A percentile compares a stretch with the other conserved stretches of the same genome.
Conservation (phyloP, 2,888 invertebrate species). For the Drosophila cognata region DNA sequence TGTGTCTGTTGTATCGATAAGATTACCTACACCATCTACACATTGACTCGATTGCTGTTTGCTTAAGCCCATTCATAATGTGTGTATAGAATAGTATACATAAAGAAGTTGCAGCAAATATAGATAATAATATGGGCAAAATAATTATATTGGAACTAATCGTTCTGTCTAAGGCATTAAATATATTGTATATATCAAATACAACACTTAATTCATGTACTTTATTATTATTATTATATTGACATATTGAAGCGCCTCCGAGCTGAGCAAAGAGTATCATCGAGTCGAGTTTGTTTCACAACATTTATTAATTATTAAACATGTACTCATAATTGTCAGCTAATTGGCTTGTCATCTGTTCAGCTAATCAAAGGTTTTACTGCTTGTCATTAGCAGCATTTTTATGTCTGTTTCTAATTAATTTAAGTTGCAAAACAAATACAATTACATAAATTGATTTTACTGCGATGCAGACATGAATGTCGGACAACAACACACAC, state of each 20-base stretch:
- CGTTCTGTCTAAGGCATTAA: background rate
- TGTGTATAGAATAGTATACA: background rate
- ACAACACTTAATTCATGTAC: background rate
- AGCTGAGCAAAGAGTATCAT: background rate
- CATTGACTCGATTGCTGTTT: background rate
- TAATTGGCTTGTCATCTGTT: conserved; percentile 56
- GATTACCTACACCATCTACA: conserved; percentile 11
- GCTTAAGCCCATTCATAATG: too few relatives aligned
- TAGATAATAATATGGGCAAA: background rate
- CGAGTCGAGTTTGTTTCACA: background rate
- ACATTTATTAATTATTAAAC: conserved; percentile 54
- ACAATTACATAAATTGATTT: conserved; percentile 51
- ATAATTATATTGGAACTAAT: background rate
- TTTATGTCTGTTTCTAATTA: conserved; percentile 45
- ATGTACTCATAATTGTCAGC: conserved; percentile 52
- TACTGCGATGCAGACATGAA: conserved; percentile 11
- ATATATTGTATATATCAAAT: background rate
- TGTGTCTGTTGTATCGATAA: conserved; percentile 34
- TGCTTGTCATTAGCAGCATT: conserved; percentile 29
- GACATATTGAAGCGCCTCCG: background rate
- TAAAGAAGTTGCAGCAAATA: background rate
- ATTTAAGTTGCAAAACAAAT: conserved; percentile 47
- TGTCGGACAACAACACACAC: background rate
- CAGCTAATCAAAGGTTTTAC: conserved; percentile 4
- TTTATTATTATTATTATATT: background rate